Conservation (phyloP, 2,113 vertebrate genomes). For the Cinclus cinclus region DNA sequence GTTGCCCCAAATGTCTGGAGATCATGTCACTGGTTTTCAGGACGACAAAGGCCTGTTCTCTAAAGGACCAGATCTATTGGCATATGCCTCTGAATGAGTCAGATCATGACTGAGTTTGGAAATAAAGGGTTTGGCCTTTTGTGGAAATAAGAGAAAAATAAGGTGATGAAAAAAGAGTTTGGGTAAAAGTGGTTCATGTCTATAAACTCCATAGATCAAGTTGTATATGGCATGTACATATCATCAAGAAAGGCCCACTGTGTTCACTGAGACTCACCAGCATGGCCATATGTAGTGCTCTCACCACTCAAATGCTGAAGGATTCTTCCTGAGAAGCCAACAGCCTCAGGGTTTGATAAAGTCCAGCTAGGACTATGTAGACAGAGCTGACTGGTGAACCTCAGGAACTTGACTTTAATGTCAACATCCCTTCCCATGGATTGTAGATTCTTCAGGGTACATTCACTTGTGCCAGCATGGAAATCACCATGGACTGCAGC, state of each 20-base stretch:
- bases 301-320: not conserved
- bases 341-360: not conserved
- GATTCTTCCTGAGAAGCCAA: not conserved
- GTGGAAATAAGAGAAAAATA: not conserved
- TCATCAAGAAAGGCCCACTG: not conserved
- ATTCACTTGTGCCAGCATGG: not conserved
- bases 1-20: not conserved
- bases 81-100: not conserved
- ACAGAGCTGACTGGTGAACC: not conserved
- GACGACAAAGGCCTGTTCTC: not conserved
- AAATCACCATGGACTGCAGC: not conserved
- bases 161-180: not conserved
- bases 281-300: accelerated
- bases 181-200: not conserved
- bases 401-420: not conserved
- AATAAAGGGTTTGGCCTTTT: not conserved
- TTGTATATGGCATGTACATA: accelerated
- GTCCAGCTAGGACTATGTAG: not conserved
- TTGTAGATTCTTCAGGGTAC: not conserved
- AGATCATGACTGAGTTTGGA: not conserved
- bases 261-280: not conserved
- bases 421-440: not conserved
- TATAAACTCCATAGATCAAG: not conserved
- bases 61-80: not conserved
- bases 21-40: not conserved